These are phyloP conservation scores for Hydra vulgaris DNA, from an alignment of 30 jellyfish, hydroid and myxozoan species.

Conservation along the genomic window DNA sequence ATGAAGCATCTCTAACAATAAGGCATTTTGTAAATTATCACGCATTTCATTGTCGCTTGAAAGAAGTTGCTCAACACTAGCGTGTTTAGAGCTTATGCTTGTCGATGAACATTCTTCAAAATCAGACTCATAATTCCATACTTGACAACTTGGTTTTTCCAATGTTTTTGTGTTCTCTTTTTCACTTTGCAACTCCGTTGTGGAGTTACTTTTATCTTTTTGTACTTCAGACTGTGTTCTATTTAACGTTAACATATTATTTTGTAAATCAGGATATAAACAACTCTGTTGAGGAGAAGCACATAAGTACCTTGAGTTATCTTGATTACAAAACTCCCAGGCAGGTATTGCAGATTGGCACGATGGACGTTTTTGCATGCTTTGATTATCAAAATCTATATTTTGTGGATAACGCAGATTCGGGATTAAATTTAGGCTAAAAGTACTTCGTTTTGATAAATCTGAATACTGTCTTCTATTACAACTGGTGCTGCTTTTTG, in stretches of 20 bases:
- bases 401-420: background rate
- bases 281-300: background rate
- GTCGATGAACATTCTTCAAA: background rate
- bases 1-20: background rate
- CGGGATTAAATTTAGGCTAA: background rate
- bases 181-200: background rate
- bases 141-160: background rate
- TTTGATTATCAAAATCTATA: background rate
- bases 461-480: background rate
- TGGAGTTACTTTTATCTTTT: background rate
- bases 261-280: no score
- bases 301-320: background rate
- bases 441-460: background rate
- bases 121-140: background rate
- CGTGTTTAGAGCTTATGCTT: background rate
- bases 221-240: no score
- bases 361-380: background rate
- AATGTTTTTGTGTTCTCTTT: background rate
- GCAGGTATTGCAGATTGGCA: background rate
- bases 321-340: background rate
- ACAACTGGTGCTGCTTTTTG: background rate
- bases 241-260: no score
- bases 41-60: background rate
- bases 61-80: background rate
- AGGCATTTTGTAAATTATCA: background rate